phyloP scores from a whole-genome alignment of 2,797 vertebrate species.

The Esox lucius region DNA sequence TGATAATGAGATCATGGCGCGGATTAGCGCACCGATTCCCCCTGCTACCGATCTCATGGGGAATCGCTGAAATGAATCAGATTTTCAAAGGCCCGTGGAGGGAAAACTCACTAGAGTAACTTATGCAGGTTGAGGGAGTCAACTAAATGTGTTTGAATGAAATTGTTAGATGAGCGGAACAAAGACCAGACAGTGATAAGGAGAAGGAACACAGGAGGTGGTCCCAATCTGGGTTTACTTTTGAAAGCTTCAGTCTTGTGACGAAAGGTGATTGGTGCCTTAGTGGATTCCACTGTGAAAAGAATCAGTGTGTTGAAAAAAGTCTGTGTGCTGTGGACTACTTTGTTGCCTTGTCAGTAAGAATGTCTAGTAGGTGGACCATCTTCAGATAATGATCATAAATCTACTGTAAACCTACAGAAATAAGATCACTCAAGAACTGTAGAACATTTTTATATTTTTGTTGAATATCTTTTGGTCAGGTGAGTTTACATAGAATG shows the following conservation, averaged over 20 bases:
- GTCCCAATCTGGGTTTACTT: neutral
- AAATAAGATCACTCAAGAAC: no score
- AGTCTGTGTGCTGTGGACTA: neutral
- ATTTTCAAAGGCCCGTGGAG: neutral
- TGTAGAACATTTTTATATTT: no score
- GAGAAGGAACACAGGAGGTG: no score
- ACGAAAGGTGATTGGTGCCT: neutral
- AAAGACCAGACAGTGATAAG: no score
- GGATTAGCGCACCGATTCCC: conserved; percentile 18
- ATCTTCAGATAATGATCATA: no score
- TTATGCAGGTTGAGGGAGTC: neutral
- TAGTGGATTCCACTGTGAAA: neutral
- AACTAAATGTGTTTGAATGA: neutral
- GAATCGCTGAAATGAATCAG: neutral
- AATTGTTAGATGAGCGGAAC: no score
- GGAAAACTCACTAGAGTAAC: neutral
- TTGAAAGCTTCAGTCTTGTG: neutral
- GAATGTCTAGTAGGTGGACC: no score
- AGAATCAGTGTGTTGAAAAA: no score
- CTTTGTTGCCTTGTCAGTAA: no score
- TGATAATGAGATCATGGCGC: conserved; percentile 14
- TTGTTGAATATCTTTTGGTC: no score
- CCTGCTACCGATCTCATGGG: conserved; percentile 23
- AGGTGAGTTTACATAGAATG: no score
- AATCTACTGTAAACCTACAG: no score